Conservation (phyloP, 2,888 invertebrate species). For the Plebejus anna region DNA sequence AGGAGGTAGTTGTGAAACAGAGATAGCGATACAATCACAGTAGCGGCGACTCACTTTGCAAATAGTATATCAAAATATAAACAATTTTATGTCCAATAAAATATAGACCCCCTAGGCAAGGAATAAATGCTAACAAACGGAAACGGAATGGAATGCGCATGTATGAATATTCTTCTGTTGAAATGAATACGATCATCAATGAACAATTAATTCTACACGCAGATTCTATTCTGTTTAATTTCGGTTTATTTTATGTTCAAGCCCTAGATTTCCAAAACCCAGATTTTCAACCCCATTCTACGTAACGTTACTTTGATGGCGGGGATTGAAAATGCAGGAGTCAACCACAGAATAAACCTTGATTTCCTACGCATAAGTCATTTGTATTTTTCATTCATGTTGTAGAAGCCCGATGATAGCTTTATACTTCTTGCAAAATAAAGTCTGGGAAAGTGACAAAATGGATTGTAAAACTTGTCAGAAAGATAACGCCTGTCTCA, state of each 20-base stretch:
- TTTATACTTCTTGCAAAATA: constrained; percentile 30
- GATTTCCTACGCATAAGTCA: neutral
- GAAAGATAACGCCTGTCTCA: constrained; percentile 25
- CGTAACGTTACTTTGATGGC: too few species aligned
- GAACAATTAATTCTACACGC: neutral
- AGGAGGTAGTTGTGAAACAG: constrained; percentile 32
- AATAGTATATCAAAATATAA: constrained; percentile 18
- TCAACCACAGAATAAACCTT: neutral
- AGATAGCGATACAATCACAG: constrained; percentile 29
- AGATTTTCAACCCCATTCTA: too few species aligned
- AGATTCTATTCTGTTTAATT: neutral
- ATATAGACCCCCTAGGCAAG: neutral
- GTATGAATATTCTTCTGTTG: neutral
- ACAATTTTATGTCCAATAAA: too few species aligned
- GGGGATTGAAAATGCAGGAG: neutral
- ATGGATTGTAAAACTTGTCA: constrained; percentile 1
- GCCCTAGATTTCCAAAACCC: too few species aligned
- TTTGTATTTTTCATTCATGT: neutral
- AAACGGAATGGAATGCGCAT: neutral
- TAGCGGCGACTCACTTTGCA: constrained; percentile 28
- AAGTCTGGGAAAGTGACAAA: constrained; percentile 20
- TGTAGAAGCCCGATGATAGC: neutral
- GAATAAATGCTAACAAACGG: constrained; percentile 6
- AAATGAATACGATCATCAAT: neutral
- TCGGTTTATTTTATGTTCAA: neutral